phyloP scores from a whole-genome alignment of 2,797 vertebrate species.

The Cynopterus sphinx region DNA sequence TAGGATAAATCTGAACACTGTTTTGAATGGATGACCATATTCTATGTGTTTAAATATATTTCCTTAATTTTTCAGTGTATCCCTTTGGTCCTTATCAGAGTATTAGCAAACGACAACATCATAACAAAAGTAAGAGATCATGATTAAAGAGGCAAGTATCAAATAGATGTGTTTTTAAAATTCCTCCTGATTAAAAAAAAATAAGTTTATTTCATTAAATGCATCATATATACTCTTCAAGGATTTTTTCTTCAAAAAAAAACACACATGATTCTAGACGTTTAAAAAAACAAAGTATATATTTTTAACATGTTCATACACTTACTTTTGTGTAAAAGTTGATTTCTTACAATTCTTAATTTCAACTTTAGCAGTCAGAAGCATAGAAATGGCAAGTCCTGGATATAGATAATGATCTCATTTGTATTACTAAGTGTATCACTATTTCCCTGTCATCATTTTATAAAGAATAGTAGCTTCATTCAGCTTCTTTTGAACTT shows the following conservation, averaged over 20 bases:
- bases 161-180: neutral
- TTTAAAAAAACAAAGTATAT: neutral
- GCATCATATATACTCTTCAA: neutral
- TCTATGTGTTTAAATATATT: neutral
- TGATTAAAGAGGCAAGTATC: neutral
- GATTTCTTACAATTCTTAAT: neutral
- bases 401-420: neutral
- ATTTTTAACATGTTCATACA: neutral
- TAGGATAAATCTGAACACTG: neutral
- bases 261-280: neutral
- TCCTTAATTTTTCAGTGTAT: neutral
- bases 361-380: neutral
- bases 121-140: neutral
- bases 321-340: neutral
- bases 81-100: neutral
- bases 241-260: neutral
- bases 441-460: slow-evolving; percentile 26
- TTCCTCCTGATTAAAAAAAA: neutral
- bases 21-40: neutral
- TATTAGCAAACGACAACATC: neutral
- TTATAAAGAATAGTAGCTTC: neutral
- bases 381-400: neutral
- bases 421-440: neutral
- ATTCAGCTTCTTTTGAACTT: neutral
- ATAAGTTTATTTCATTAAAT: neutral